Percentiles rank a stretch among this genome's conserved stretches.
These are phyloP conservation scores for Trichonephila inaurata DNA, from an alignment of 1,140 invertebrate species.

Conservation along the genomic window DNA sequence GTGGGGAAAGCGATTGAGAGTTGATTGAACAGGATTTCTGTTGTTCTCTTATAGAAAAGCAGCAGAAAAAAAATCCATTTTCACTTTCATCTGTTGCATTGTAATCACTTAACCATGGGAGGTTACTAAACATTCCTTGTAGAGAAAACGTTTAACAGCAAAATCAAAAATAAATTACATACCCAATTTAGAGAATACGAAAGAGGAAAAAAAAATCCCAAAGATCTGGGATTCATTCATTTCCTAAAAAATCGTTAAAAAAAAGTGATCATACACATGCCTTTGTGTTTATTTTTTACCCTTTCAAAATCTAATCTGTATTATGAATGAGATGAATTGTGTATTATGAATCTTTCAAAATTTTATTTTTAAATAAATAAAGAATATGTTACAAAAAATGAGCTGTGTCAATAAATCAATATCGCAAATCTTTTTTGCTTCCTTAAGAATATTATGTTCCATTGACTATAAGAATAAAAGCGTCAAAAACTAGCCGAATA, in stretches of 20 bases:
- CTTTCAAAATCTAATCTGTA: no score
- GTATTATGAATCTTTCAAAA: neutral
- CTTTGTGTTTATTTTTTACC: no score
- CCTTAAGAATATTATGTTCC: neutral
- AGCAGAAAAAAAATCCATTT: neutral
- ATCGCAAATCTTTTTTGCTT: neutral
- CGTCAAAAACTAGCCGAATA: neutral
- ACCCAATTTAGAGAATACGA: neutral
- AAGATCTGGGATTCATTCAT: neutral
- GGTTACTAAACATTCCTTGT: neutral
- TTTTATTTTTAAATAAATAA: neutral
- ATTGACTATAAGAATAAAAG: neutral
- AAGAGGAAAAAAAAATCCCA: neutral
- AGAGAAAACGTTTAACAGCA: neutral
- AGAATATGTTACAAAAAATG: neutral
- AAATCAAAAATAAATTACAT: neutral
- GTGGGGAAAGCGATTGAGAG: neutral
- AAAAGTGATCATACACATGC: no score
- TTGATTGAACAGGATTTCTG: conserved; percentile 15
- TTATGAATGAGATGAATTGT: no score
- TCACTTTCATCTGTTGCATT: neutral
- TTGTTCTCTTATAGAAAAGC: neutral
- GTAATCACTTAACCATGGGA: neutral
- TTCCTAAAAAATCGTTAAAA: neutral
- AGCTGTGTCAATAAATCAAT: neutral